These are phyloP conservation scores for Camelus dromedarius DNA, from an alignment of 2,113 vertebrate genomes.

Conservation along the genomic window DNA sequence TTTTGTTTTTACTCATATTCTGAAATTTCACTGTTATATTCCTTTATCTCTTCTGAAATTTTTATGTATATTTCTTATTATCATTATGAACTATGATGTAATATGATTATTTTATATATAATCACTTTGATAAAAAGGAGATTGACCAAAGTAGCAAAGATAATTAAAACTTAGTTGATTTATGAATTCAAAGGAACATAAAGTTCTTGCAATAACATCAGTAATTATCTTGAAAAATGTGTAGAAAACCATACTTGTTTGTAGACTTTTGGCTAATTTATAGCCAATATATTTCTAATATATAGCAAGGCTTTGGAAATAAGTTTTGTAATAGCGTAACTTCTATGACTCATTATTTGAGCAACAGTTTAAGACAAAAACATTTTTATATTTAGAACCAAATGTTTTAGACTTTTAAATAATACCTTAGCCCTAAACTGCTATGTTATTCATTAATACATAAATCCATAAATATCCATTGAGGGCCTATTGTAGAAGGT, in stretches of 20 bases:
- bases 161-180: neutral
- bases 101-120: neutral
- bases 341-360: neutral
- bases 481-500: neutral
- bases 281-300: neutral
- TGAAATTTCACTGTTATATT: neutral
- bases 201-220: neutral
- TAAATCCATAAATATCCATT: neutral
- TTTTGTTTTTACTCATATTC: neutral
- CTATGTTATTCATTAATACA: neutral
- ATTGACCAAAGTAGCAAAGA: neutral
- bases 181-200: neutral
- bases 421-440: neutral
- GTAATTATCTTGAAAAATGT: neutral
- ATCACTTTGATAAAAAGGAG: neutral
- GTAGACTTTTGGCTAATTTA: neutral
- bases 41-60: neutral
- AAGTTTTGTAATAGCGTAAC: neutral
- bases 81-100: neutral
- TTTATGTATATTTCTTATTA: neutral
- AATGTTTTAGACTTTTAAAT: neutral
- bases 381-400: neutral
- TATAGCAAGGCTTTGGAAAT: neutral
- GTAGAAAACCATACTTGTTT: neutral
- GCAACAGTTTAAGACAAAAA: neutral